Conservation (phyloP, 2,797 vertebrate genomes). For the Margarornis squamiger region DNA sequence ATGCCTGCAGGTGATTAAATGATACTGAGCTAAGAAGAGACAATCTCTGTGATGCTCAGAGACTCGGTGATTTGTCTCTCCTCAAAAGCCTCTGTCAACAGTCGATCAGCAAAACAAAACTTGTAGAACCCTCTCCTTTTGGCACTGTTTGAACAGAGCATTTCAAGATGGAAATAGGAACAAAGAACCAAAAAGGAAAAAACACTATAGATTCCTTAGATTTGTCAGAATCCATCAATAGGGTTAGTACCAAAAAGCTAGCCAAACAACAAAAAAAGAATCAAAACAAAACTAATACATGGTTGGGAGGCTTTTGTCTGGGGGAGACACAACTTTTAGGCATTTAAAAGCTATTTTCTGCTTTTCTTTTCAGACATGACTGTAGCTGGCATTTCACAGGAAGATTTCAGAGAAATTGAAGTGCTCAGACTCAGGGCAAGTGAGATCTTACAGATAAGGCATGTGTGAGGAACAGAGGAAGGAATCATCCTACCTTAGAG, state of each 20-base stretch:
- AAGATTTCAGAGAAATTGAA: not conserved
- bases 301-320: not conserved
- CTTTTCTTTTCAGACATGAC: not conserved
- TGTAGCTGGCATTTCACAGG: not conserved
- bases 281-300: not conserved
- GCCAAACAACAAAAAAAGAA: not conserved
- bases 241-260: not conserved
- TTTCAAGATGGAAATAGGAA: not conserved
- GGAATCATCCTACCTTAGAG: not conserved
- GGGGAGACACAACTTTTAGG: not conserved
- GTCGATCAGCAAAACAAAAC: constrained; percentile 46
- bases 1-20: constrained; percentile 73
- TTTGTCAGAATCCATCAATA: not conserved
- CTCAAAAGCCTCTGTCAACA: constrained; percentile 63
- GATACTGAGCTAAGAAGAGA: constrained; percentile 51
- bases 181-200: not conserved
- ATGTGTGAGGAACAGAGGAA: not conserved
- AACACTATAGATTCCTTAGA: not conserved
- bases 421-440: not conserved
- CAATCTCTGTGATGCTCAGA: constrained; percentile 50
- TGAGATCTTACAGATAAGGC: not conserved
- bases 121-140: not conserved
- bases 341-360: not conserved
- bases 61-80: constrained; percentile 53
- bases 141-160: not conserved